These are phyloP conservation scores for Otolemur crassicaudatus DNA, from an alignment of 2,797 vertebrate species.

Conservation along the genomic window DNA sequence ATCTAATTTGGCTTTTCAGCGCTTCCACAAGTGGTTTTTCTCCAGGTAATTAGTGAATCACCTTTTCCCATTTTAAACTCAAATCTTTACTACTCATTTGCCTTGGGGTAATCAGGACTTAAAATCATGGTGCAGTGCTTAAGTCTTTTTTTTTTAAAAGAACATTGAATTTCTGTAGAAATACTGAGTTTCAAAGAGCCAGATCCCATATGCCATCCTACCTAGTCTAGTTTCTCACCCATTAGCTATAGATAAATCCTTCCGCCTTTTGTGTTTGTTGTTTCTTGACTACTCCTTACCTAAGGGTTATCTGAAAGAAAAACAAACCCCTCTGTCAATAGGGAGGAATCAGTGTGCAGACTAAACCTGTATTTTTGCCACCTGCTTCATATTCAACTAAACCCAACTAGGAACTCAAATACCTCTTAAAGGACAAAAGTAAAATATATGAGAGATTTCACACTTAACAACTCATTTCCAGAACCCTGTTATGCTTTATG, in stretches of 20 bases:
- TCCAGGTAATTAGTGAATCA: slow-evolving; percentile 10
- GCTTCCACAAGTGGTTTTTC: slow-evolving; percentile 41
- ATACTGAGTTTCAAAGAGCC: slow-evolving; percentile 50
- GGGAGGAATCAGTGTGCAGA: slow-evolving; percentile 18
- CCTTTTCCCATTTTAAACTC: slow-evolving; percentile 59
- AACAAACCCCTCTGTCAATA: slow-evolving; percentile 36
- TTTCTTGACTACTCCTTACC: slow-evolving; percentile 43
- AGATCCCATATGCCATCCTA: not conserved
- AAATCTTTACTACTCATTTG: slow-evolving; percentile 5
- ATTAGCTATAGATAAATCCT: slow-evolving; percentile 26
- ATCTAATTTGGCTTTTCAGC: slow-evolving; percentile 46
- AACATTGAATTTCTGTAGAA: slow-evolving; percentile 18
- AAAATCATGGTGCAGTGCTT: slow-evolving; percentile 34
- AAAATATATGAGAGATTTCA: slow-evolving; percentile 34
- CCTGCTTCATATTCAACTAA: slow-evolving; percentile 52
- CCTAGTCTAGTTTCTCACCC: slow-evolving; percentile 11
- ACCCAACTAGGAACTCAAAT: slow-evolving; percentile 48
- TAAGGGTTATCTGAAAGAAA: slow-evolving; percentile 58
- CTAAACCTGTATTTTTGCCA: slow-evolving; percentile 51
- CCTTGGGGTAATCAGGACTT: slow-evolving; percentile 39
- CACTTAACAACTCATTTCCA: slow-evolving; percentile 31
- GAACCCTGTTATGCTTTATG: not conserved
- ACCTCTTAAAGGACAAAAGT: slow-evolving; percentile 32
- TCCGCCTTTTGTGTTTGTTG: not conserved
- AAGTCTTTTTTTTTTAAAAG: slow-evolving; percentile 40